Base-by-base conservation (phyloP, 2,113 vertebrate species). In the Phocoena sinus region DNA sequence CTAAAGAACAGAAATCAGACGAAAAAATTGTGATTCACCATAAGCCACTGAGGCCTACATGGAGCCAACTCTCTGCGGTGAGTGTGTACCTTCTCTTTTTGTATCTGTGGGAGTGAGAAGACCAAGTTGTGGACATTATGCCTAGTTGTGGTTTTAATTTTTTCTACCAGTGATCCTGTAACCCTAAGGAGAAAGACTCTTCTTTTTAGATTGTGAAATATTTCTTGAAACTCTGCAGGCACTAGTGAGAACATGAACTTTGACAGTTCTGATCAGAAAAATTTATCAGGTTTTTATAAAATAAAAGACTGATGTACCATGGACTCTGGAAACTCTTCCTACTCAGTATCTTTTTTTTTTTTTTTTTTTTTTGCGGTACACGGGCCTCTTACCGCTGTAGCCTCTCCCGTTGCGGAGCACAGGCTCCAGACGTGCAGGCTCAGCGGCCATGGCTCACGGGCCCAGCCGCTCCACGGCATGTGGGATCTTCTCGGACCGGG, bases 31-130 rank as follows among this genome's bases (percentile, higher is more conserved):
- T 99, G 97, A 98, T 99, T 94, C 99, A 99, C 92, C 99, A 99
- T 87, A 99, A 98, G 97, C 99, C 99, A 1, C 97, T 99, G 95
- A 98, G 99, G 50, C 99, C 99, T 33, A 99, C 99, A 0, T 99
- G 99, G 99, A 99, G 99, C 98, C 99, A 99, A 97, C 99, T 99
- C 47, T 99, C 99, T 0, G 98, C 99, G 97, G 99, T 99, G 97
- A 99, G 99, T 98, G 93, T 92, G n/a, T 8, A 36, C 71, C 53
- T 68, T 41, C 25, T 79, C 31, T 56, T 67, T 62, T 58, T 68
- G n/a, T 36, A 14, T 74, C 76, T 71, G 67, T 7, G 41, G n/a
- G 36, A 11, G 33, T 47, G 82, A 38, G 44, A 88, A 93, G 44
- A 20, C 25, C 25, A n/a, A 6, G 20, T 41, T 83, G n/a, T 94